Base-by-base conservation (phyloP, 2,888 invertebrate genomes). In the Chrysotoxum bicinctum region DNA sequence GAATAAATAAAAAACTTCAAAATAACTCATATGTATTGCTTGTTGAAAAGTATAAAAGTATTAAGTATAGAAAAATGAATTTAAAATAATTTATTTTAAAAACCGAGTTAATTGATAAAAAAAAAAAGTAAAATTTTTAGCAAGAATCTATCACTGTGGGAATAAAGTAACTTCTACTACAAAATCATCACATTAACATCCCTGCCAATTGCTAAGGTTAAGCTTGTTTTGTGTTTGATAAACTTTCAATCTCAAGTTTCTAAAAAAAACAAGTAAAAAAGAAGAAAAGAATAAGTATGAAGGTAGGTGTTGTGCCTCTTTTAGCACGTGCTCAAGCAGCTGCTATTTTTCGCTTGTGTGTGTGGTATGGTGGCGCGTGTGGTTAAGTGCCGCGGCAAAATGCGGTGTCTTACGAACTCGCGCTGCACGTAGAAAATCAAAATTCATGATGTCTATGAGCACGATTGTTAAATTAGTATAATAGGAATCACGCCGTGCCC, bases 251-350 rank as follows among this genome's bases (percentile, higher is more conserved):
- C 26, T 52, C 30, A 52, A 52, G 52, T 23, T 48, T 48, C 21
- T 21, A 48, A 21, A 4, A 14, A 12, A 2, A 12, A 48, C 5
- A 48, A 3, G 7, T 7, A 7, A 48, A 48, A 12, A 23, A 21
- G 5, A 10, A 48, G 10, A 48, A 12, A 26, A 26, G 7, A 26
- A 21, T 12, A 12, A 48, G n/a, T n/a, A n/a, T n/a, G n/a, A n/a
- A n/a, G n/a, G n/a, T n/a, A 48, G 7, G 16, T 48, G 4, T 48
- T 30, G 0, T 68, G 32, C 56, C 43, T 72, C 32, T 60, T 73
- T 75, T 35, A 78, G 83, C 83, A 84, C 83, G 83, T 84, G 83
- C 79, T 75, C 26, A 75, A 66, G 58, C 79, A 79, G 73, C 83
- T 83, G 83, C 79, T 84, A 74, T 68, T 68, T 74, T n/a, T n/a